Evolutionary conservation across 2,113 vertebrate genomes (phyloP).

Genomic region (Pogona vitticeps): DNA sequence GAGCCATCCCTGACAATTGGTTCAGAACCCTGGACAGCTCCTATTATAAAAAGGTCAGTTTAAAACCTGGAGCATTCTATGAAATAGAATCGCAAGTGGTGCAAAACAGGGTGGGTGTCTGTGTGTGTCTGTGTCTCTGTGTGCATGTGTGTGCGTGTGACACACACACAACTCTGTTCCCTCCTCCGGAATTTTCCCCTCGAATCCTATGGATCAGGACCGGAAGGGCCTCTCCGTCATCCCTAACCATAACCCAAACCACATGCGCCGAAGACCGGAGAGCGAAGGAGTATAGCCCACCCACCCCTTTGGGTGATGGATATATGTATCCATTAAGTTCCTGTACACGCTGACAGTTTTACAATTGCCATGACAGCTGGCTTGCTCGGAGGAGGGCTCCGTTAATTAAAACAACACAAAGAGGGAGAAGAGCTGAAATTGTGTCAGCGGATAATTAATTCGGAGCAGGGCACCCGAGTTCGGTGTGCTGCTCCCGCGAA

Average conservation of each 20-base stretch:
- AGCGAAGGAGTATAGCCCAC: not conserved
- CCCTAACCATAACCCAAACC: not conserved
- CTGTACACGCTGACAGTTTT: constrained; percentile 76
- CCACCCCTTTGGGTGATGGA: constrained; percentile 11
- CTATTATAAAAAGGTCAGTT: too few species aligned
- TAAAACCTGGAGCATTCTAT: too few species aligned
- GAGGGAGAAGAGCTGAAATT: constrained; percentile 69
- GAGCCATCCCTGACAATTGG: too few species aligned
- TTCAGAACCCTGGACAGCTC: too few species aligned
- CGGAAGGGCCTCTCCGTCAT: constrained; percentile 20
- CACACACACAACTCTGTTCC: too few species aligned
- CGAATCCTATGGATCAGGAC: not conserved
- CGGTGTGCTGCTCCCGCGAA: constrained; percentile 55
- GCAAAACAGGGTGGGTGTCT: too few species aligned
- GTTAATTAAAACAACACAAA: constrained; percentile 83
- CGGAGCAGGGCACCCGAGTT: constrained; percentile 65
- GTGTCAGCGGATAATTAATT: constrained; percentile 79
- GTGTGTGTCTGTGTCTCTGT: too few species aligned
- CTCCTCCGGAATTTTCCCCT: too few species aligned
- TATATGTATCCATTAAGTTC: constrained; percentile 70
- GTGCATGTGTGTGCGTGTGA: too few species aligned
- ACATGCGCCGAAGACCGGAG: constrained; percentile 8
- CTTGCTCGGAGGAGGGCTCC: constrained; percentile 80
- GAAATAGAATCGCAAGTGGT: too few species aligned
- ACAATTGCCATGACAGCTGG: constrained; percentile 80